phyloP scores from a whole-genome alignment of 2,113 vertebrate species.

The Oreochromis tanganicae region DNA sequence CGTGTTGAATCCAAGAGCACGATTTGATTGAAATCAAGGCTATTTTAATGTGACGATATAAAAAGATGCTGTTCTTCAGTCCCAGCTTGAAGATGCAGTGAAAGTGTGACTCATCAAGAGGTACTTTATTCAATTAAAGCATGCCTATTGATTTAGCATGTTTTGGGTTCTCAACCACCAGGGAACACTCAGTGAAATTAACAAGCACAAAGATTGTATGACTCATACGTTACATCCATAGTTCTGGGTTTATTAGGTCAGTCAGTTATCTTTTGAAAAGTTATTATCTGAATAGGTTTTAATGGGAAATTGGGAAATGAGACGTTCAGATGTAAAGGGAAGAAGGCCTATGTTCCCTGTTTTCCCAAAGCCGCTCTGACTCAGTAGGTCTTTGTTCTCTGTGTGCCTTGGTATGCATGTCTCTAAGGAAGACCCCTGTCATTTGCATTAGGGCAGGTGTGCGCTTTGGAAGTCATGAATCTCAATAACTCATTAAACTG shows the following conservation, averaged over 20 bases:
- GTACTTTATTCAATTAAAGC: not conserved
- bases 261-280: slow-evolving; percentile 1
- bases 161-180: not conserved
- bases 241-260: not conserved
- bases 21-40: not conserved
- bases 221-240: not conserved
- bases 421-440: not conserved
- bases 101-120: slow-evolving; percentile 17
- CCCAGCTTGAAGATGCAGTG: not conserved
- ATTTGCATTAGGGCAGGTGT: slow-evolving; percentile 38
- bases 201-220: slow-evolving; percentile 1
- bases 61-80: not conserved
- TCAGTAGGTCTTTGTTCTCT: not conserved
- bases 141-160: not conserved
- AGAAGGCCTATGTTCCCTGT: not conserved
- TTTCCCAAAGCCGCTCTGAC: not conserved
- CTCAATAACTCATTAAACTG: slow-evolving; percentile 39
- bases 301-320: slow-evolving; percentile 1
- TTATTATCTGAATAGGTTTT: not conserved
- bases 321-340: not conserved
- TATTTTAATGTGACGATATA: not conserved
- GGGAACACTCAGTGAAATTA: not conserved
- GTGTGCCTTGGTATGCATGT: not conserved
- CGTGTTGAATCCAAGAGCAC: not conserved
- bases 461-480: slow-evolving; percentile 36